These are phyloP conservation scores for Pteria penguin DNA, from an alignment of 2,888 invertebrate species.

Conservation along the genomic window DNA sequence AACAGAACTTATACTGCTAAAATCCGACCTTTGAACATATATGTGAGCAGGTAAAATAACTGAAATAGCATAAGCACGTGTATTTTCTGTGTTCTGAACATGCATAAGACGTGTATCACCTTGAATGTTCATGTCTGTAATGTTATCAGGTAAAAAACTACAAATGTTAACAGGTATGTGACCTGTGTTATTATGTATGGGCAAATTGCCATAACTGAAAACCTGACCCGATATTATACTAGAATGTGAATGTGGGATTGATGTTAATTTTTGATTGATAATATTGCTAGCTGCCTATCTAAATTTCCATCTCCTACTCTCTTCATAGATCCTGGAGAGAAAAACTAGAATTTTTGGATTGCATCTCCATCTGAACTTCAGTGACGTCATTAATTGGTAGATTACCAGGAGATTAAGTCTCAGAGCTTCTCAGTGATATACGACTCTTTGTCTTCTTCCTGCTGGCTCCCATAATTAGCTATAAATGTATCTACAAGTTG, in stretches of 20 bases:
- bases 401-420: not conserved
- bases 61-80: too few species aligned
- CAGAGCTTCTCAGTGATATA: not conserved
- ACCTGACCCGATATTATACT: not conserved
- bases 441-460: not conserved
- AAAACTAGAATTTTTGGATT: not conserved
- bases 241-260: not conserved
- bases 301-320: not conserved
- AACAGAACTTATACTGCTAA: not conserved
- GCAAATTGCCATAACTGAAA: not conserved
- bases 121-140: not conserved
- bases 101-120: not conserved
- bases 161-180: not conserved
- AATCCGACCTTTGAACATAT: not conserved
- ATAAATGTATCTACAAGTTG: not conserved
- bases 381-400: not conserved
- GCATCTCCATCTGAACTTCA: not conserved
- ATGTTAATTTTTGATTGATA: not conserved
- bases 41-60: not conserved
- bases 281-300: not conserved
- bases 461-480: not conserved
- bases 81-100: not conserved
- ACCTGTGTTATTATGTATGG: not conserved
- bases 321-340: not conserved
- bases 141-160: not conserved